These are phyloP conservation scores for Lota lota DNA, from an alignment of 2,113 vertebrate species.

Conservation along the genomic window DNA sequence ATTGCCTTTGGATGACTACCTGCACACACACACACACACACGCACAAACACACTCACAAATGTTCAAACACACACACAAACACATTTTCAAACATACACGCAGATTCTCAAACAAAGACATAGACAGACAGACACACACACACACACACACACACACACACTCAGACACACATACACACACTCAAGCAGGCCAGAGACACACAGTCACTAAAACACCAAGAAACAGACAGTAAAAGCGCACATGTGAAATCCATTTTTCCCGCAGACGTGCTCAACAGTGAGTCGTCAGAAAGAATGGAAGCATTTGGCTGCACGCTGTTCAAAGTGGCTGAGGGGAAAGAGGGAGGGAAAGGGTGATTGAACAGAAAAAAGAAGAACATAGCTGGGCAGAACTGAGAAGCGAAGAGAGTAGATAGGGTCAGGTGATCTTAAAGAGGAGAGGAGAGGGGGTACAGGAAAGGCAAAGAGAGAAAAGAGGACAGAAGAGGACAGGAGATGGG, in stretches of 20 bases:
- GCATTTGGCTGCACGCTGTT: constrained; percentile 58
- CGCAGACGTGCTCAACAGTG: constrained; percentile 52
- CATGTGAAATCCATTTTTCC: constrained; percentile 34
- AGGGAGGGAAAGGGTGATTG: too few species aligned
- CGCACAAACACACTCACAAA: too few species aligned
- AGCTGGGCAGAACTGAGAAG: too few species aligned
- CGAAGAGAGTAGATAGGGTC: too few species aligned
- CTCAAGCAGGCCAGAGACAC: too few species aligned
- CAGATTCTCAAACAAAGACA: background rate
- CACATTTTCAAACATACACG: too few species aligned
- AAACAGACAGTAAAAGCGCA: background rate
- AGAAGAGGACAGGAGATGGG: constrained; percentile 2
- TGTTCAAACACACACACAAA: too few species aligned
- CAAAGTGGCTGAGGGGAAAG: background rate
- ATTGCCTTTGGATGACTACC: constrained; percentile 1
- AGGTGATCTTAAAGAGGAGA: too few species aligned
- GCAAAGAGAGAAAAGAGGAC: constrained; percentile 23
- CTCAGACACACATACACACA: constrained; percentile 31
- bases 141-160: background rate
- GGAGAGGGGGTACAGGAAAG: background rate
- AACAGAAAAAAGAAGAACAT: too few species aligned
- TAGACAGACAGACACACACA: constrained; percentile 2
- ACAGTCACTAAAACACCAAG: constrained; percentile 10
- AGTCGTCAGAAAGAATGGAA: constrained; percentile 55
- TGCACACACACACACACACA: too few species aligned